Percentiles rank a stretch among this genome's conserved stretches.
Evolutionary conservation across 2,113 vertebrate species (phyloP).

Genomic region (Cepphus grylle): DNA sequence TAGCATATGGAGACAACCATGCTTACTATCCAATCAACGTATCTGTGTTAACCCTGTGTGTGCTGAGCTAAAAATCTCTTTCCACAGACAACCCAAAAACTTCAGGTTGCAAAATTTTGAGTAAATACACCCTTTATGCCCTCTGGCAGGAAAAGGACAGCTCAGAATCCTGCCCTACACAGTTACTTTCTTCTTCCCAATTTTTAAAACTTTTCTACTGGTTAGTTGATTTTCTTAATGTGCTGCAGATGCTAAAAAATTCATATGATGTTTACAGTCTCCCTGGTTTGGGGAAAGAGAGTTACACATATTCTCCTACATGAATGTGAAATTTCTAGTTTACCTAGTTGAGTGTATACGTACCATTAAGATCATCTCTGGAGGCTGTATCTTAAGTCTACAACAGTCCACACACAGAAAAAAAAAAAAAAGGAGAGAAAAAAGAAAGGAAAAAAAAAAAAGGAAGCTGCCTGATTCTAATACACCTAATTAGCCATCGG

Average conservation of each 20-base stretch:
- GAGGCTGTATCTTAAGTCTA: conserved; percentile 47
- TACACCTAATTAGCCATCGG: conserved; percentile 99
- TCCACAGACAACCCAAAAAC: background rate
- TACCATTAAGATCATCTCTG: conserved; percentile 50
- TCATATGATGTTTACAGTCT: background rate
- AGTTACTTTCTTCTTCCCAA: background rate
- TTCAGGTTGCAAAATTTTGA: background rate
- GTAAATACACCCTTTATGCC: background rate
- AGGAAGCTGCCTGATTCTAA: conserved; percentile 89
- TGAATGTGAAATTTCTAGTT: background rate
- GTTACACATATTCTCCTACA: background rate
- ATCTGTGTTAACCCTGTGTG: background rate
- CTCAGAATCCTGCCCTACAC: background rate
- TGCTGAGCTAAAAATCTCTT: background rate
- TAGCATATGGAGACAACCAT: background rate
- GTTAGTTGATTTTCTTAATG: background rate
- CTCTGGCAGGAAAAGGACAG: background rate
- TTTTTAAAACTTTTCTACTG: background rate
- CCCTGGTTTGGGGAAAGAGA: background rate
- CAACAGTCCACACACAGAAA: conserved; percentile 11
- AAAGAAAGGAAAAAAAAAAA: conserved; percentile 8
- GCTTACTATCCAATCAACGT: background rate
- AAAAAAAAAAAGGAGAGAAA: conserved; percentile 4
- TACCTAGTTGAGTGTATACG: background rate
- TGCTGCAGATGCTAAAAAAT: background rate